Evolutionary conservation across 2,797 vertebrate genomes (phyloP), one percentile per base, ranked within the genome.

Genomic region (Meriones psammophilus): DNA sequence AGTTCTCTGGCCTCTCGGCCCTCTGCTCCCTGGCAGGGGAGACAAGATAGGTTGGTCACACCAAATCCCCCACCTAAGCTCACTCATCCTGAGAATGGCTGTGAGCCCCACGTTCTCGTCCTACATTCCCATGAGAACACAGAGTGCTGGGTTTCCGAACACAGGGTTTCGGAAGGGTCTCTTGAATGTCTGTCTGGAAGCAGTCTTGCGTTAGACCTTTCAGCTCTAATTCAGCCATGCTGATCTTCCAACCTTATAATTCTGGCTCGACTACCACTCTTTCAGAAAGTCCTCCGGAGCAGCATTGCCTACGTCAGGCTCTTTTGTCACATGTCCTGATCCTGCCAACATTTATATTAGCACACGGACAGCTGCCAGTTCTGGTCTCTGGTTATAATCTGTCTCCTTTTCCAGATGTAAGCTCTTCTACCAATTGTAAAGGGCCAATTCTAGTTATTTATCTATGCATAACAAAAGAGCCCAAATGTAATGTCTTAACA

Each of bases 241-340:
- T 22, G 18, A 81, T n/a, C 54, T 92, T 56, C 20, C 46, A 87
- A 15, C 8, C 22, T 79, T 78, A 76, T 1, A 1, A 17, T 76
- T 77, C 81, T 79, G 89, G 92, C 13, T 24, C 39, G 66, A 58
- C 22, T 18, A 60, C 69, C n/a, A 84, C 46, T 92, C 85, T 81
- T 56, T 79, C 36, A 76, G 60, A 28, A 95, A 79, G 14, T 13
- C n/a, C 28, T 88, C 46, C 8, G 64, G 14, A 54, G 22, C 33
- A 87, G 5, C 22, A 26, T 39, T 83, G 26, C 3, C 77, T 56
- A 20, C 46, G 5, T 54, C 20, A 74, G 30, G 10, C 4, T 92
- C 30, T 76, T 83, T 79, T 30, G 20, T n/a, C 69, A 14, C 7
- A 15, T 33, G 8, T 14, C n/a, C 14, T 14, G 87, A 13, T 73